A percentile compares a stretch with the other conserved stretches of the same genome.
phyloP scores from a whole-genome alignment of 2,113 vertebrate genomes.

The Macroglossus sobrinus region DNA sequence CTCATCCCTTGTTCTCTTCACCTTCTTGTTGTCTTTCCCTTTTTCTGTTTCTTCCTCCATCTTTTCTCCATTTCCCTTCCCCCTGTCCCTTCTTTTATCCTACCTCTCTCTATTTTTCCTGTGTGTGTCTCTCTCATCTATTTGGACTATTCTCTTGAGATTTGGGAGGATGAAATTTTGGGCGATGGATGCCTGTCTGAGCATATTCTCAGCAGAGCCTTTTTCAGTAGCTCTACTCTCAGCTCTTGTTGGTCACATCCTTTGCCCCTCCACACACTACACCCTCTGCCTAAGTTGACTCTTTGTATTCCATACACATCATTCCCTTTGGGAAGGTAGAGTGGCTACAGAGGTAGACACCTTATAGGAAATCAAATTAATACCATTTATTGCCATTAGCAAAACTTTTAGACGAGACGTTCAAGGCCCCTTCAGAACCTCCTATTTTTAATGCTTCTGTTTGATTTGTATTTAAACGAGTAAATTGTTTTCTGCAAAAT shows the following conservation, averaged over 20 bases:
- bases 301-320: background rate
- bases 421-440: background rate
- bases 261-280: background rate
- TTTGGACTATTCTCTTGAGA: background rate
- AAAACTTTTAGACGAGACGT: background rate
- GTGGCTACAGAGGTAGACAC: background rate
- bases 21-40: background rate
- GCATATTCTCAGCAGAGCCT: background rate
- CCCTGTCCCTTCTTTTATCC: background rate
- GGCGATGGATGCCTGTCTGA: background rate
- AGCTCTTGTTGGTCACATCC: background rate
- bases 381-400: background rate
- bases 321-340: background rate
- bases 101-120: background rate
- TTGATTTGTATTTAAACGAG: background rate
- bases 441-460: background rate
- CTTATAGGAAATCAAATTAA: background rate
- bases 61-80: background rate
- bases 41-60: background rate
- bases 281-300: background rate
- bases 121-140: background rate
- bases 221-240: background rate
- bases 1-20: background rate
- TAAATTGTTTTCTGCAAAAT: background rate
- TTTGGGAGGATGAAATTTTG: background rate